Evolutionary conservation across 1,140 invertebrate genomes (phyloP).

Genomic region (Drosophila sechellia): DNA sequence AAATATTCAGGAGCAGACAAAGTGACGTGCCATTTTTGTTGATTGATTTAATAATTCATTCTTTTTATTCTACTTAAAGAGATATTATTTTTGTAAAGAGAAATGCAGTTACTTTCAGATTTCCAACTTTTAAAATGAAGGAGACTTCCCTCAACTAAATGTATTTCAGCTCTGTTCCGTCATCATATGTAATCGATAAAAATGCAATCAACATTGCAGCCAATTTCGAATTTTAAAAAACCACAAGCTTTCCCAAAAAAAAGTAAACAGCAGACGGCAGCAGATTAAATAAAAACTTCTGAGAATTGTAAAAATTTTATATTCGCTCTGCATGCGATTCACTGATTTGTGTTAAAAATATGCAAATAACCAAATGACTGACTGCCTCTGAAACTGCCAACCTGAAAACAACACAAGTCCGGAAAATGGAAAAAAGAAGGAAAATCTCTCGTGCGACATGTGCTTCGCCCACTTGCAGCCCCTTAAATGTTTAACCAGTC

Average conservation of each 20-base stretch:
- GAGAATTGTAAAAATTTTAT: conserved; percentile 40
- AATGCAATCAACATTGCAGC: neutral
- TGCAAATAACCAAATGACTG: conserved; percentile 58
- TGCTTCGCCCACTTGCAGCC: neutral
- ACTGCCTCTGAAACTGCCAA: conserved; percentile 27
- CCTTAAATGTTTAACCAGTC: conserved; percentile 20
- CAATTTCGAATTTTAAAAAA: conserved; percentile 4
- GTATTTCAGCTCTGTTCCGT: neutral
- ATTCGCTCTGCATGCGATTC: conserved; percentile 52
- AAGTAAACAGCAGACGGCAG: conserved; percentile 13
- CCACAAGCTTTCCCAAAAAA: conserved; percentile 1
- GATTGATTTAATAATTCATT: conserved; percentile 2
- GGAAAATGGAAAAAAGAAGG: conserved; percentile 5
- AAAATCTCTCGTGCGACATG: conserved; percentile 28
- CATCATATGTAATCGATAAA: conserved; percentile 1
- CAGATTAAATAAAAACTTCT: conserved; percentile 24
- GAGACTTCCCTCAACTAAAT: neutral
- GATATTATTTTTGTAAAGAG: neutral
- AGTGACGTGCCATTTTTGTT: conserved; percentile 8
- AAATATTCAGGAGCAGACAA: neutral
- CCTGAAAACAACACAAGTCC: conserved; percentile 18
- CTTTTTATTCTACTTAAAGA: neutral
- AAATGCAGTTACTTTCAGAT: neutral
- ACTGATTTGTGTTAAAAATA: conserved; percentile 59
- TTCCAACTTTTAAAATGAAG: neutral